Base-by-base conservation (phyloP, 2,888 invertebrate species). In the Malthinus flaveolus region DNA sequence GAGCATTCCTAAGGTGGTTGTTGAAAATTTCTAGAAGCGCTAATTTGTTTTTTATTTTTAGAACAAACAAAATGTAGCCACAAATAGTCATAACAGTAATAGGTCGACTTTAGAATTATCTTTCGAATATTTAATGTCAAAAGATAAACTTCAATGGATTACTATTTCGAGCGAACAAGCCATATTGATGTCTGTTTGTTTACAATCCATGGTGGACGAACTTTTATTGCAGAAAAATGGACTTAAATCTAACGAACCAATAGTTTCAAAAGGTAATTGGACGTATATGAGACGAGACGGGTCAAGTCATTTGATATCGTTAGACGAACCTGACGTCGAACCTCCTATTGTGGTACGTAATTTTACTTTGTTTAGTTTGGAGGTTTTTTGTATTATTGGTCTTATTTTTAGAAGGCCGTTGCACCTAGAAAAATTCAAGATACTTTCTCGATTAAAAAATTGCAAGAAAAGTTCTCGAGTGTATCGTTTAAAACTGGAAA, bases 161-260 rank as follows among this genome's bases (percentile, higher is more conserved):
- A 95, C 94, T 13, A 85, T 98, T 67, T 84, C 87, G 52, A 96
- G 95, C 67, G 89, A 93, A 65, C 92, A 94, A 80, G 94, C 97
- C 1, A 96, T 97, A 75, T 85, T 98, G 62, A 94, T 99, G 85
- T 97, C 97, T 32, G 91, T 96, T 55, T 95, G 95, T 75, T 83
- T 99, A 56, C 93, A 97, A 83, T 90, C 93, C 5, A 94, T 98
- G 85, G 97, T 98, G 1, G 95, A 97, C 73, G 97, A 98, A 78
- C 81, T 98, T 67, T 82, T 91, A 77, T 81, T 89, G 47, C 90
- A 90, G 75, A 89, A 87, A 72, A 85, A 83, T 71, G 88, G 86
- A 15, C 76, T 80, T 1, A 83, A 82, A 8, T 83, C 71, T 55
- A 73, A 69, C 59, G 70, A 71, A 51, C 58, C 65, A 44, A 39